Evolutionary conservation across 2,888 invertebrate species (phyloP).

Genomic region (Herminia tarsipennalis): DNA sequence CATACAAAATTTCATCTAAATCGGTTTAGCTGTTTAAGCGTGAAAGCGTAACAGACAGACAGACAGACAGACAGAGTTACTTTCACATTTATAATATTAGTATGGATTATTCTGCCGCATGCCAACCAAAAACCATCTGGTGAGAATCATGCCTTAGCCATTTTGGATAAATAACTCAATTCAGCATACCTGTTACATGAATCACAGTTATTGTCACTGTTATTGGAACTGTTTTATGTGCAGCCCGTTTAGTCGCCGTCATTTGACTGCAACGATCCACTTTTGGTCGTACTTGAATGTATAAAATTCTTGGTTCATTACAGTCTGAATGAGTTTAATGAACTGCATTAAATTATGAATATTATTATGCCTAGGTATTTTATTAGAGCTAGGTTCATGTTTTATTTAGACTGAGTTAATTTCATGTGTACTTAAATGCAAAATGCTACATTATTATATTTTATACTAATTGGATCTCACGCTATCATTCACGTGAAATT

Average conservation of each 20-base stretch:
- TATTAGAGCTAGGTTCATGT: background rate
- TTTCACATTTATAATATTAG: too few species aligned
- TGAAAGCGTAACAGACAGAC: too few species aligned
- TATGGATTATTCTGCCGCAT: too few species aligned
- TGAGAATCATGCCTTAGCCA: too few species aligned
- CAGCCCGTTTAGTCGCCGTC: conserved; percentile 13
- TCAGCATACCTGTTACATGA: conserved; percentile 46
- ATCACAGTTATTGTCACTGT: conserved; percentile 40
- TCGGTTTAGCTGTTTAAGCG: too few species aligned
- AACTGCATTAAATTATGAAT: background rate
- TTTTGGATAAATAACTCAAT: conserved; percentile 20
- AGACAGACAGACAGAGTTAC: too few species aligned
- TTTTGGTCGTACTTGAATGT: conserved; percentile 5
- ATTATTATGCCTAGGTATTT: background rate
- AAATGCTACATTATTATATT: too few species aligned
- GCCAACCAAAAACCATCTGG: too few species aligned
- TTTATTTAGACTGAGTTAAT: background rate
- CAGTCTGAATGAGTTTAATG: conserved; percentile 1
- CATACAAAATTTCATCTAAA: too few species aligned
- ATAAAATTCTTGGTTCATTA: background rate
- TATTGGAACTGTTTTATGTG: conserved; percentile 22
- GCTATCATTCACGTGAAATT: too few species aligned
- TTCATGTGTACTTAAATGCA: conserved; percentile 1
- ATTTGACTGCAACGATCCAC: conserved; percentile 21
- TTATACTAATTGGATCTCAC: too few species aligned